Evolutionary conservation across 2,113 vertebrate species (phyloP).

Genomic region (Cervus canadensis): DNA sequence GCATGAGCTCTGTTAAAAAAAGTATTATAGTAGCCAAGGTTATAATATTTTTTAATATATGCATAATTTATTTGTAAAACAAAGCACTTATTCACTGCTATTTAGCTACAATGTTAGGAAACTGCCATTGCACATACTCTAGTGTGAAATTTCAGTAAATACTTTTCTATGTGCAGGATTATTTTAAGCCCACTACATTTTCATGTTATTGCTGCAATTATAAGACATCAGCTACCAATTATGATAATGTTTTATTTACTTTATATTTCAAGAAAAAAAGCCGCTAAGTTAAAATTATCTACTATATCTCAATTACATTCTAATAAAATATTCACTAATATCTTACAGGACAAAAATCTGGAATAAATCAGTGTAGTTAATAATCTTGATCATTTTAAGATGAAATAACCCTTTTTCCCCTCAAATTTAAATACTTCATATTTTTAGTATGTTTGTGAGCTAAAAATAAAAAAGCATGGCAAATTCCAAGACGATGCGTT

Average conservation of each 20-base stretch:
- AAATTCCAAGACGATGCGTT: background rate
- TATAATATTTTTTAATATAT: background rate
- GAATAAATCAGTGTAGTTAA: conserved; percentile 45
- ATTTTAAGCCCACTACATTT: conserved; percentile 50
- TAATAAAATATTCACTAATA: conserved; percentile 19
- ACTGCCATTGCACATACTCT: background rate
- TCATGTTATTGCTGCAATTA: conserved; percentile 42
- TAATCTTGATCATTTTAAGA: conserved; percentile 50
- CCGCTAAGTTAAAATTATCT: conserved; percentile 59
- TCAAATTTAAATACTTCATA: conserved; percentile 62
- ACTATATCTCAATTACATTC: conserved; percentile 63
- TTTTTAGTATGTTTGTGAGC: conserved; percentile 48
- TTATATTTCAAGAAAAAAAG: conserved; percentile 57
- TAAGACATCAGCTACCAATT: conserved; percentile 54
- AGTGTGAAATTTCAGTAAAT: background rate
- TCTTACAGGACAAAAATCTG: conserved; percentile 48
- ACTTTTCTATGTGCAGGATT: background rate
- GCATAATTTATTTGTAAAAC: conserved; percentile 23
- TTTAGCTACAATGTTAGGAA: background rate
- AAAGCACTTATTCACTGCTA: background rate
- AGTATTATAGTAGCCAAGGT: background rate
- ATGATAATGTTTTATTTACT: conserved; percentile 56
- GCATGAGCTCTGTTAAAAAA: background rate
- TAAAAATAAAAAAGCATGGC: background rate
- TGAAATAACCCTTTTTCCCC: conserved; percentile 54